Conservation (phyloP, 2,113 vertebrate genomes). For the Forbesichthys agassizii region DNA sequence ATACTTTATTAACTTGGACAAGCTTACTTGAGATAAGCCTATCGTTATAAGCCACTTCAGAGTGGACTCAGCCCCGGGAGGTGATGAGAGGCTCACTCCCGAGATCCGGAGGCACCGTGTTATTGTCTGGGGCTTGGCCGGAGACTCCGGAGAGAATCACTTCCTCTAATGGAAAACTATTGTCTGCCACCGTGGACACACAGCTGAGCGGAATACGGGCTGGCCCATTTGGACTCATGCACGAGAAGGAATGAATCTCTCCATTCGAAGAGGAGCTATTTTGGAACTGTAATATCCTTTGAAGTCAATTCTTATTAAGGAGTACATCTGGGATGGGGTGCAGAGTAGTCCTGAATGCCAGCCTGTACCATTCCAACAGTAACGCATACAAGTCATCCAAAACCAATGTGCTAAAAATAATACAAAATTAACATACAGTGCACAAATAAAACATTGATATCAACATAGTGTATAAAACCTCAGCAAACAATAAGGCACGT, state of each 20-base stretch:
- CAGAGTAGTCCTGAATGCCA: neutral
- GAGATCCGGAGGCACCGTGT: constrained; percentile 48
- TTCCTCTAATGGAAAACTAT: constrained; percentile 74
- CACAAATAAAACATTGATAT: no score
- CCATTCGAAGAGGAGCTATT: constrained; percentile 55
- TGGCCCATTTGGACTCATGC: constrained; percentile 62
- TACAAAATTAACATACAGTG: constrained; percentile 3
- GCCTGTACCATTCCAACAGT: constrained; percentile 15
- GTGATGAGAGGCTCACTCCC: constrained; percentile 57
- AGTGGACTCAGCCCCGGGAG: constrained; percentile 42
- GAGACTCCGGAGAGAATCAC: constrained; percentile 62
- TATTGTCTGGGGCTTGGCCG: constrained; percentile 66
- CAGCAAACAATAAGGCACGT: constrained; percentile 59
- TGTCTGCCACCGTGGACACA: constrained; percentile 64
- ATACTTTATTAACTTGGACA: constrained; percentile 65
- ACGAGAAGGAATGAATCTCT: constrained; percentile 52
- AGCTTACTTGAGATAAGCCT: constrained; percentile 62
- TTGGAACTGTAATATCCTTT: constrained; percentile 64
- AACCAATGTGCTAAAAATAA: constrained; percentile 11
- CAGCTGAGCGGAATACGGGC: constrained; percentile 50
- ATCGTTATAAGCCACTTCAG: constrained; percentile 61
- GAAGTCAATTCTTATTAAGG: constrained; percentile 64
- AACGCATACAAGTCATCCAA: constrained; percentile 1
- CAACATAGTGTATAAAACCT: constrained; percentile 23
- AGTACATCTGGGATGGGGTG: constrained; percentile 41